Evolutionary conservation across 1,140 invertebrate species (phyloP), one percentile per base, ranked within the genome.

Genomic region (Hyphantria cunea): DNA sequence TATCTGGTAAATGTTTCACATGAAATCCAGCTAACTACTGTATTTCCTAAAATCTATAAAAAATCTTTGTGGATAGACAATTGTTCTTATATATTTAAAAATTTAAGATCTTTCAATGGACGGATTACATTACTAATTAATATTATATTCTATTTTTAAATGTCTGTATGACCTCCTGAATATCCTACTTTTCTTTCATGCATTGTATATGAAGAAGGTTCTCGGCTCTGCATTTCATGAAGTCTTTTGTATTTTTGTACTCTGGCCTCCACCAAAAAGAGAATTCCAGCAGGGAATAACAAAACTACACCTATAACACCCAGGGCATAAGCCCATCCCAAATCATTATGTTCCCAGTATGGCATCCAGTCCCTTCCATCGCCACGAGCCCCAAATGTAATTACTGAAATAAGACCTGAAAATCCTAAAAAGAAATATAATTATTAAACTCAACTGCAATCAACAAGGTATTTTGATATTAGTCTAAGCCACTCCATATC

Each of bases 301-400:
- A 94, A 90, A 11, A 96, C 91, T 4, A 94, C 93, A 14, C 96
- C 96, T 12, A 98, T 89, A 8, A 96, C 95, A 37, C 94, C 97
- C 13, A 99, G 88, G 5, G 96, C 98, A 91, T 94, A 99, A 0
- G 97, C 97, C 97, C 97, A 99, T 3, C 97, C 95, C n/a, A 99
- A 93, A 79, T 97, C 95, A 90, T 99, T 99, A 76, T 98, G 96
- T 74, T 99, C 97, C 93, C 97, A 98, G 76, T 98, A 94, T 0
- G 98, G 98, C 96, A 99, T 98, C 98, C 98, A 99, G 76, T 97
- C 96, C 17, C 98, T 91, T 1, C 96, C 95, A 89, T 99, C 97
- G 9, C 97, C 98, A 77, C 95, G 92, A 0, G 95, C 94, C 31
- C 98, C 98, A 91, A 99, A 99, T 17, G 92, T 92, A 0, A 93